Evolutionary conservation across 2,113 vertebrate genomes (phyloP).

Genomic region (Colaptes auratus): DNA sequence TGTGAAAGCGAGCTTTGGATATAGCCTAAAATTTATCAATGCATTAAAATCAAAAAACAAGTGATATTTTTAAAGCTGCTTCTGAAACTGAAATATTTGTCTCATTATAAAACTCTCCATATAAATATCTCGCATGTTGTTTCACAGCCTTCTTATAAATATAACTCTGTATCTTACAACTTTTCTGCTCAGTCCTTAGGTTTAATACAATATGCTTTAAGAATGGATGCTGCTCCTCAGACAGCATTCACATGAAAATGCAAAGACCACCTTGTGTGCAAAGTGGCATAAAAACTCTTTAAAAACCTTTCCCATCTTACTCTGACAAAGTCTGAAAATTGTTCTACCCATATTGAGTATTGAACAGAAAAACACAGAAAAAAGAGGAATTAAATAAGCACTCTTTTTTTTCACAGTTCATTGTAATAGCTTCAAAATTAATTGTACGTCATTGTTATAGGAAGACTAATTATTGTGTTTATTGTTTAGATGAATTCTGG

Average conservation of each 20-base stretch:
- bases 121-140: neutral
- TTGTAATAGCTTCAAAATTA: constrained; percentile 39
- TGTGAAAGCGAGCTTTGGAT: neutral
- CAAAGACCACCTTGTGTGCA: neutral
- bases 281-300: neutral
- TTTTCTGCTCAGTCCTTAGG: neutral
- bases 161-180: neutral
- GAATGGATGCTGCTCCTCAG: neutral
- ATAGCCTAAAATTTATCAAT: neutral
- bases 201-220: neutral
- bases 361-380: constrained; percentile 6
- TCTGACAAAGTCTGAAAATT: neutral
- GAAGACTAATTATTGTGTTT: constrained; percentile 70
- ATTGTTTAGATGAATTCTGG: constrained; percentile 92
- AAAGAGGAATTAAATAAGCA: neutral
- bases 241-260: neutral
- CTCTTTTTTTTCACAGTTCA: neutral
- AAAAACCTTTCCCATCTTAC: neutral
- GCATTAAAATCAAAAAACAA: neutral
- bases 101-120: neutral
- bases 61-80: neutral
- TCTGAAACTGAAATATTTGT: neutral
- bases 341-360: neutral
- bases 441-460: constrained; percentile 16
- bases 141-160: neutral